These are phyloP conservation scores for Vulpes lagopus DNA, from an alignment of 2,113 vertebrate genomes.

Conservation along the genomic window DNA sequence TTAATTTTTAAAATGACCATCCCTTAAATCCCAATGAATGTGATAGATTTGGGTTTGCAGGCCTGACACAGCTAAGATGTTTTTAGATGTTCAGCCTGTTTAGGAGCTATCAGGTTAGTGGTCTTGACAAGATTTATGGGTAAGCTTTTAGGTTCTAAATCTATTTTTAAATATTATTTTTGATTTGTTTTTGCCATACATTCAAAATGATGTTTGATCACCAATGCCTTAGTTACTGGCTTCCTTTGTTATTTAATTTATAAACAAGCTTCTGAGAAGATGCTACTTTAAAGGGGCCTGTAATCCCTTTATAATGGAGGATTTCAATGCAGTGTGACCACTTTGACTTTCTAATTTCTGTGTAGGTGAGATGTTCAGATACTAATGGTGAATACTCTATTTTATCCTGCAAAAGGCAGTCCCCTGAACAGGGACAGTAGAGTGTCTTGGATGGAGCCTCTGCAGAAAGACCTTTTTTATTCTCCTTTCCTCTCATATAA, in stretches of 20 bases:
- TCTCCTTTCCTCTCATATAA: neutral
- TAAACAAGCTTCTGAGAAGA: constrained; percentile 19
- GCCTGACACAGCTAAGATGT: neutral
- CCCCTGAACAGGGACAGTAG: neutral
- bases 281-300: neutral
- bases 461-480: neutral
- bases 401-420: neutral
- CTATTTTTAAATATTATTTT: neutral
- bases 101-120: neutral
- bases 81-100: neutral
- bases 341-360: neutral
- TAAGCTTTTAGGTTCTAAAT: neutral
- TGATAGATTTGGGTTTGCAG: neutral
- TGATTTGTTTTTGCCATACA: neutral
- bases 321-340: neutral
- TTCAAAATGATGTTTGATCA: neutral
- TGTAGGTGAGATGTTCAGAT: neutral
- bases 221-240: neutral
- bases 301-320: neutral
- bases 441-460: neutral
- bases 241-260: neutral
- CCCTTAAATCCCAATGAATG: neutral
- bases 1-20: neutral
- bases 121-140: neutral
- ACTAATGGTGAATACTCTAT: neutral